Base-by-base conservation (phyloP, 2,888 invertebrate species). In the Achlya flavicornis region DNA sequence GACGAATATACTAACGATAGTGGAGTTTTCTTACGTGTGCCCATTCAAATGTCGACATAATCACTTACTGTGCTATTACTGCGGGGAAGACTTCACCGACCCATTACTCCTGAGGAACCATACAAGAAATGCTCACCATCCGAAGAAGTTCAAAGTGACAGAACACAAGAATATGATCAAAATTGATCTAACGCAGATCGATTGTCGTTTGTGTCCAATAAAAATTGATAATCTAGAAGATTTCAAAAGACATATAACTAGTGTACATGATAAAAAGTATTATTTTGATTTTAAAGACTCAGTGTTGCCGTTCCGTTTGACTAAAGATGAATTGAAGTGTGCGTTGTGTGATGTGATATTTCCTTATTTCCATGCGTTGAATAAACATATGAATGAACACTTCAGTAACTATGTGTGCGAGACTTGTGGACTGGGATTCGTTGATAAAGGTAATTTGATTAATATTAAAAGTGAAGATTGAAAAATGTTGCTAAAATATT, bases 1-100 rank as follows among this genome's bases (percentile, higher is more conserved):
- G 64, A 88, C 88, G 0, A 93, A 93, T 63, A 85, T 91, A n/a
- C 69, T 89, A 0, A 84, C 89, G 0, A 85, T 93, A 32, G 81
- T 93, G 0, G 92, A 93, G 62, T 88, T 73, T 64, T 93, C 93
- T 0, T 90, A 81, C 62, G 89, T 85, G 0, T 91, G 90, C 7
- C 93, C 93, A 0, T 93, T 93, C 79, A 91, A 89, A 63, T 93
- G 93, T 16, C 67, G 93, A 0, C 92, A 93, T 66, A 93, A 92
- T 70, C 87, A 93, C 11, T 68, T 93, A 0, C 68, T 91, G 0
- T 93, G 93, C 61, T 92, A 90, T 71, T 93, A 93, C 67, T 93
- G 93, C 57, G 91, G 89, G 0, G 77, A 83, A 4, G 70, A 78
- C 0, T 90, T 82, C 74, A 67, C 80, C 0, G 90, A 92, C 26